Base-by-base conservation (phyloP, 1,140 invertebrate species). In the Hesperophylax magnus region DNA sequence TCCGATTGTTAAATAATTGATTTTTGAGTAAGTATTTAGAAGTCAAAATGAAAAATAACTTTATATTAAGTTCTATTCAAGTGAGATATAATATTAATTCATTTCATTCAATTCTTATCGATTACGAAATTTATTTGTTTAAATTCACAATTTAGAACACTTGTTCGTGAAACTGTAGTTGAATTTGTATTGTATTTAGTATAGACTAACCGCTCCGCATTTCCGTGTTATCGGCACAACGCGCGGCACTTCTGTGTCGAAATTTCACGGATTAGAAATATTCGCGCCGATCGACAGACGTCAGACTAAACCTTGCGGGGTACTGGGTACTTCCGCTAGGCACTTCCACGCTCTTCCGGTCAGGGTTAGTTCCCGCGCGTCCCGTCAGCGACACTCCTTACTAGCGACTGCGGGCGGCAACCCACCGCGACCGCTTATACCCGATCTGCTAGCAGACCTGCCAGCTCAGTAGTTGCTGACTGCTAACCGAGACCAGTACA, bases 261-360 rank as follows among this genome's bases (percentile, higher is more conserved):
- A 71, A 71, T 71, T 71, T 9, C 34, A 53, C 63, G 22, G 34
- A 34, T 47, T 47, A 69, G 65, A 20, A 71, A 47, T 47, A 47
- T 67, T 71, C 31, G 67, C 39, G 63, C 39, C 39, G 18, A 71
- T 52, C n/a, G 63, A 67, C 22, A 80, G 63, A 76, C 69, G 72
- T 75, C 63, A 74, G 81, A 82, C 81, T 82, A 79, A 81, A 77
- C 69, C 81, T 71, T 52, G 81, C 81, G 39, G 54, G 39, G 71
- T 63, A 71, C 67, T 39, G 27, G 75, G 27, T 54, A 78, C 81
- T 78, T 78, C 81, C 81, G 76, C 53, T 52, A n/a, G 76, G 77
- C 69, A 78, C 77, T 79, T 78, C 81, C 65, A 61, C 52, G 75
- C 31, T 82, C 39, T 79, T 74, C 81, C 76, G 27, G 61, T 27